A percentile compares a stretch with the other conserved stretches of the same genome.
phyloP scores from a whole-genome alignment of 2,888 invertebrate genomes.

The Furcula furcula region DNA sequence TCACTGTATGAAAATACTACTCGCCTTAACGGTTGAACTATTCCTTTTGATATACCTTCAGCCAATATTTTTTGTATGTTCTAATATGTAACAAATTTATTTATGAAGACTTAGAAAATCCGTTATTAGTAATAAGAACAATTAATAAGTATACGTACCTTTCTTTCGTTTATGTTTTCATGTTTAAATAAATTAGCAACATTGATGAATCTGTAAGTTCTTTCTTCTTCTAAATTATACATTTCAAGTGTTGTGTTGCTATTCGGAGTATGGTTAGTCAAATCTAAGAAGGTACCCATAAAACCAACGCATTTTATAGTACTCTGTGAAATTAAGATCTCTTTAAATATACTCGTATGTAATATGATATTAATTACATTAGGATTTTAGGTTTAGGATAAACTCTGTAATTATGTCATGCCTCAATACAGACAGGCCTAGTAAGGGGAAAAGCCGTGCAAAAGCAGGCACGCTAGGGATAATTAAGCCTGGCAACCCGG shows the following conservation, averaged over 20 bases:
- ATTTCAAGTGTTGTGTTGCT: slow-evolving; percentile 37
- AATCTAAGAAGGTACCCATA: slow-evolving; percentile 30
- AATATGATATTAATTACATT: too few species aligned
- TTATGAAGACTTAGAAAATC: too few species aligned
- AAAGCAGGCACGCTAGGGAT: too few species aligned
- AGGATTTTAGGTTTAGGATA: too few species aligned
- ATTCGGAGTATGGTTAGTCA: slow-evolving; percentile 31
- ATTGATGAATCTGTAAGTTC: slow-evolving; percentile 26
- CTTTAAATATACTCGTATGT: too few species aligned
- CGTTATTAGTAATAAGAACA: too few species aligned
- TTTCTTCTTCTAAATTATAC: slow-evolving; percentile 21
- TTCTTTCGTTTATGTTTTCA: slow-evolving; percentile 27
- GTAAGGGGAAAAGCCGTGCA: too few species aligned
- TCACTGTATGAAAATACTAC: slow-evolving; percentile 84
- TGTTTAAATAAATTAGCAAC: slow-evolving; percentile 37
- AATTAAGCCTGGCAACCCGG: too few species aligned
- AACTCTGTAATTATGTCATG: too few species aligned
- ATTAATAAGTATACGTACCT: too few species aligned
- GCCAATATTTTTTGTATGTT: slow-evolving; percentile 76
- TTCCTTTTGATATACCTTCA: slow-evolving; percentile 84
- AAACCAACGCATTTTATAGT: slow-evolving; percentile 31
- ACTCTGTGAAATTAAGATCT: slow-evolving; percentile 37
- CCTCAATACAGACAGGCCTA: too few species aligned
- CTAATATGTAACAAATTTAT: too few species aligned
- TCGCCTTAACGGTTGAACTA: slow-evolving; percentile 85